Base-by-base conservation (phyloP, 2,797 vertebrate species). In the Emys orbicularis region DNA sequence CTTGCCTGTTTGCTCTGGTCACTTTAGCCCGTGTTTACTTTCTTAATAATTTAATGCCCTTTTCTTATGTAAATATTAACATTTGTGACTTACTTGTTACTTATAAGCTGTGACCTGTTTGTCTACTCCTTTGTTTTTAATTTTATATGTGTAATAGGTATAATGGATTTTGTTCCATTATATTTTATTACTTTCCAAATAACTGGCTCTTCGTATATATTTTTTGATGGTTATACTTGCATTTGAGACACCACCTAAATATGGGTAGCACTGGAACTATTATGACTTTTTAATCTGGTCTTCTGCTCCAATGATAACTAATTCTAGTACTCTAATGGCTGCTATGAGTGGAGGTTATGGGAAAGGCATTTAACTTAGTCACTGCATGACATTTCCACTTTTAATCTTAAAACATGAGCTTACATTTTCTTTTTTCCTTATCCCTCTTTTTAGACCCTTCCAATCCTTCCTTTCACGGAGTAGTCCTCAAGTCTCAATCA, bases 341-440 rank as follows among this genome's bases (percentile, higher is more conserved):
- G 77, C 80, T 96, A 86, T 65, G 85, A 19, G 88, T 94, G 82
- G 86, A 96, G 91, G 92, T 96, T 97, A 90, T 94, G 91, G 94
- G 91, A 94, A 94, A 95, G 74, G 50, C 89, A 79, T 82, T 82
- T 72, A 72, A 94, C 79, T 83, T 94, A 89, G 94, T 95, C 94
- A 82, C 91, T 96, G 84, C 80, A 94, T 96, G 95, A 94, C 91
- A 88, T 9, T 57, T 29, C 27, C 11, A 12, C 94, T 84, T 34
- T 61, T 97, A 97, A 97, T 97, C 95, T 97, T 96, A 91, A 96
- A 94, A 96, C 93, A 96, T 1, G 1, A 85, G 91, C 93, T 97
- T 96, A 96, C 90, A 92, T 89, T 90, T 94, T 96, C 90, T 72
- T 96, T 96, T 83, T 88, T 94, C 89, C 87, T 82, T 95, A 56